Conservation (phyloP, 2,888 invertebrate species). For the Drosophila aldrichi region DNA sequence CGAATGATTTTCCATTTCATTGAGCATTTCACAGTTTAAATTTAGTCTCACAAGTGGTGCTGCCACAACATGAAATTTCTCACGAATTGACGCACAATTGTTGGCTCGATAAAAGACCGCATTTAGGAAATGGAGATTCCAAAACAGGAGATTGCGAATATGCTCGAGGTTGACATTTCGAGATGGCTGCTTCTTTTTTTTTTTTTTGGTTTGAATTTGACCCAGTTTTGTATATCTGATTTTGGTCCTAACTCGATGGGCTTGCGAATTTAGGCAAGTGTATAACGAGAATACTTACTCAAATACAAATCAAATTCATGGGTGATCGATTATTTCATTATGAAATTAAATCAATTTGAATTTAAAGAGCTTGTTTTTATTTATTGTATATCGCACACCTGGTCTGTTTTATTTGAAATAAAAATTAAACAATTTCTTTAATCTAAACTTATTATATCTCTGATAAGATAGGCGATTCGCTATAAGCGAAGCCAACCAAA, state of each 20-base stretch:
- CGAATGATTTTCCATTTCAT: conserved; percentile 72
- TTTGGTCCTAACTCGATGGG: not conserved
- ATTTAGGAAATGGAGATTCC: not conserved
- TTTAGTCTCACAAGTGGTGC: conserved; percentile 58
- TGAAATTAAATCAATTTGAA: not conserved
- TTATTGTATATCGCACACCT: not conserved
- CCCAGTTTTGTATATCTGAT: conserved; percentile 1
- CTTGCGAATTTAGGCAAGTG: not conserved
- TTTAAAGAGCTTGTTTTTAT: not conserved
- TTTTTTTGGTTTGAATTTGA: not conserved
- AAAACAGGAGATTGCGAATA: conserved; percentile 11
- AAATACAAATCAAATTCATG: not conserved
- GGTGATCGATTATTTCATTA: not conserved
- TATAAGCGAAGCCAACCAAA: not conserved
- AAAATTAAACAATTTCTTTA: not conserved
- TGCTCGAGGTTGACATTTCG: conserved; percentile 9
- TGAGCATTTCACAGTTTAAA: conserved; percentile 66
- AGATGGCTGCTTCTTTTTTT: not conserved
- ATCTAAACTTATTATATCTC: not conserved
- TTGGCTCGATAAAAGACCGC: conserved; percentile 5
- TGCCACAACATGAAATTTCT: conserved; percentile 31
- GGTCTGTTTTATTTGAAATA: not conserved
- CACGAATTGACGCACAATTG: conserved; percentile 35
- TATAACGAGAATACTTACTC: not conserved
- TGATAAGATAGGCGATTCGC: conserved; percentile 40